Conservation (phyloP, 1,140 invertebrate genomes). For the Telenomus remus region DNA sequence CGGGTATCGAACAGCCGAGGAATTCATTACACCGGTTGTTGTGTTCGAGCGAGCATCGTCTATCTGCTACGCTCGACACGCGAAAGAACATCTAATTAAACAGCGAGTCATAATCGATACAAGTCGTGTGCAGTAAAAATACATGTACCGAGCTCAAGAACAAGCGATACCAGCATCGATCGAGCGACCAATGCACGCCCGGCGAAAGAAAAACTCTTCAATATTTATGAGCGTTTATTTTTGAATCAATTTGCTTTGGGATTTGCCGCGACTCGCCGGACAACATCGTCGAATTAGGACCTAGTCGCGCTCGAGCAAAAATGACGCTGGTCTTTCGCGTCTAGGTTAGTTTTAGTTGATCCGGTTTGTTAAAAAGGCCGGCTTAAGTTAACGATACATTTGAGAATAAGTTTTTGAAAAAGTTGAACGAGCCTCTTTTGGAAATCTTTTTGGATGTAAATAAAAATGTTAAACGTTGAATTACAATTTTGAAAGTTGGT, state of each 20-base stretch:
- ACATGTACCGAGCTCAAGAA: constrained; percentile 12
- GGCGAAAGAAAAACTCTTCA: constrained; percentile 18
- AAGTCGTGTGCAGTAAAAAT: constrained; percentile 30
- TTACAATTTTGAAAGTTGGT: no score
- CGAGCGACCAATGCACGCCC: neutral
- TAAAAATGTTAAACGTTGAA: no score
- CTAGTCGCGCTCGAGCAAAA: no score
- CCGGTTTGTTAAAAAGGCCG: no score
- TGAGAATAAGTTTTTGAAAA: no score
- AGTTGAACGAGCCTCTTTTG: no score
- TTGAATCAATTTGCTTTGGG: constrained; percentile 31
- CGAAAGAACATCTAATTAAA: constrained; percentile 50
- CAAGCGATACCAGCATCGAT: constrained; percentile 29
- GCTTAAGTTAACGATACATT: no score
- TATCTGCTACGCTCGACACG: constrained; percentile 23
- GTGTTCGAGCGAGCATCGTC: constrained; percentile 11
- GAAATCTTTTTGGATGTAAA: no score
- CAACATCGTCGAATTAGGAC: no score
- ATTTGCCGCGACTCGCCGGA: neutral
- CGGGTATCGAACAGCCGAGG: constrained; percentile 36
- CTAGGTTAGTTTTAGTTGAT: no score
- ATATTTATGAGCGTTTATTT: constrained; percentile 40
- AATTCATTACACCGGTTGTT: constrained; percentile 37
- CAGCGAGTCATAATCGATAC: constrained; percentile 39
- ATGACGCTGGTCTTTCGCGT: no score